Evolutionary conservation across 2,888 invertebrate genomes (phyloP).

Genomic region (Apomyelois bistriatella): DNA sequence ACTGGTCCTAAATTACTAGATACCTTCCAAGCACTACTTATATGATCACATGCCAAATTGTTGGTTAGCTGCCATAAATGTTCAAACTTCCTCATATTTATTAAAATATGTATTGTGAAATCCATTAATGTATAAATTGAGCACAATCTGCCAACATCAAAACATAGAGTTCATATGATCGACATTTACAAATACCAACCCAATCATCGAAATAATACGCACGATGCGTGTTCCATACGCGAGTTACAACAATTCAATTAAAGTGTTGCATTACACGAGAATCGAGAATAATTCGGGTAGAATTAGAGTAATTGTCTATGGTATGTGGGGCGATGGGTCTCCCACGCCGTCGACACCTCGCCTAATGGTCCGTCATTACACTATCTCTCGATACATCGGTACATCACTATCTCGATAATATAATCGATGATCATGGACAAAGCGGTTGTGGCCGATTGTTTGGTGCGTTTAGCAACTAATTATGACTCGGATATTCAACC

Average conservation of each 20-base stretch:
- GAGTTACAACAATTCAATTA: constrained; percentile 66
- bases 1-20: too few species aligned
- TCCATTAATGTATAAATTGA: too few species aligned
- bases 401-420: constrained; percentile 55
- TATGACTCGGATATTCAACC: constrained; percentile 29
- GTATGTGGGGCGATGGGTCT: constrained; percentile 66
- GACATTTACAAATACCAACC: constrained; percentile 41
- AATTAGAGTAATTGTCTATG: constrained; percentile 73
- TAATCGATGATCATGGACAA: constrained; percentile 57
- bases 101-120: too few species aligned
- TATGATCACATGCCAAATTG: too few species aligned
- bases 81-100: too few species aligned
- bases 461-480: constrained; percentile 51
- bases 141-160: neutral
- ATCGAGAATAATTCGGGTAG: constrained; percentile 55
- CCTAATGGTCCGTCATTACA: constrained; percentile 70
- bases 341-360: constrained; percentile 75
- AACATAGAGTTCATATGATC: constrained; percentile 29
- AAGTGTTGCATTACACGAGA: constrained; percentile 57
- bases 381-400: constrained; percentile 69
- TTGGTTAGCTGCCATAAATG: too few species aligned
- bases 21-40: too few species aligned
- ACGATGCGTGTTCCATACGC: constrained; percentile 14
- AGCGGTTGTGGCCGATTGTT: constrained; percentile 45
- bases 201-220: constrained; percentile 46